A percentile compares a stretch with the other conserved stretches of the same genome.
These are phyloP conservation scores for Astur gentilis DNA, from an alignment of 2,113 vertebrate genomes.

Conservation along the genomic window DNA sequence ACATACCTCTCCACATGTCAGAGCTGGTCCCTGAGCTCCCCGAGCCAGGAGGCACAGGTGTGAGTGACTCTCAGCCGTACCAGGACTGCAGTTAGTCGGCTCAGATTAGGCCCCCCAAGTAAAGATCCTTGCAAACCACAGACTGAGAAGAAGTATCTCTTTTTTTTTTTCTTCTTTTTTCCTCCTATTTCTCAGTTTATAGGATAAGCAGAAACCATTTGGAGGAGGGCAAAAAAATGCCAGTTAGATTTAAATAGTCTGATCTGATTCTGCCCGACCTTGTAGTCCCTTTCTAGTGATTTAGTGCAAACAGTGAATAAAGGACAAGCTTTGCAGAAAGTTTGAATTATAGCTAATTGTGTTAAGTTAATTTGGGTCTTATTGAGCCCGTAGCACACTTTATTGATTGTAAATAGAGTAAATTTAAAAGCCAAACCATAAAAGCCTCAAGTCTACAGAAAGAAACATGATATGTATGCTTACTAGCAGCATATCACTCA, in stretches of 20 bases:
- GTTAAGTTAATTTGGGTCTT: slow-evolving; percentile 48
- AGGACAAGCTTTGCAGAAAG: not conserved
- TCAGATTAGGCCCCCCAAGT: not conserved
- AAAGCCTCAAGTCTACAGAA: slow-evolving; percentile 10
- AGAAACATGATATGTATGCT: slow-evolving; percentile 39
- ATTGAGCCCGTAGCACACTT: not conserved
- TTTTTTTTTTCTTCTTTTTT: not conserved
- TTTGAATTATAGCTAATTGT: slow-evolving; percentile 31
- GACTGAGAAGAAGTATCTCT: not conserved
- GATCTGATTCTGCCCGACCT: not conserved
- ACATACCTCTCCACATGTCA: not conserved
- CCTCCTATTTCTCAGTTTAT: not conserved
- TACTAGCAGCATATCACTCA: slow-evolving; percentile 14
- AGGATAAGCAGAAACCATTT: not conserved
- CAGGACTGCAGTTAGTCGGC: not conserved
- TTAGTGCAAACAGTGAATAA: not conserved
- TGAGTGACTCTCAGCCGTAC: not conserved
- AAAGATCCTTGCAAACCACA: not conserved
- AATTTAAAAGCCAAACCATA: slow-evolving; percentile 57
- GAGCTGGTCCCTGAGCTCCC: rapidly evolving
- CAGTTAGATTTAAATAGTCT: not conserved
- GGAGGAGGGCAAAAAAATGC: not conserved
- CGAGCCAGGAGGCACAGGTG: not conserved
- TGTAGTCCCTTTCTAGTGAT: not conserved
- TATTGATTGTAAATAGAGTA: slow-evolving; percentile 19